Base-by-base conservation (phyloP, 2,113 vertebrate genomes). In the Oreochromis niloticus region DNA sequence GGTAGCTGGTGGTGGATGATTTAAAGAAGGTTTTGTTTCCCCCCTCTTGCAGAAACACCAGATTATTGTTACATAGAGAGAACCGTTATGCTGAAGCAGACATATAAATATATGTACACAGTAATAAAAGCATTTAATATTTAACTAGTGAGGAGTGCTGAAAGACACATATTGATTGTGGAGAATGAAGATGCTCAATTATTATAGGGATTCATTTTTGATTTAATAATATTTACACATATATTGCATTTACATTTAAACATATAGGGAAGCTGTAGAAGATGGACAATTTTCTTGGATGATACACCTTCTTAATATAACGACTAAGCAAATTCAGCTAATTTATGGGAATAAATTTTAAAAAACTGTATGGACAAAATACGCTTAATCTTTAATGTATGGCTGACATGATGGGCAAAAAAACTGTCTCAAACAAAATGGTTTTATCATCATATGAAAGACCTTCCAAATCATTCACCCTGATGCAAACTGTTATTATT, bases 51-150 rank as follows among this genome's bases (percentile, higher is more conserved):
- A 81, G 82, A 59, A 80, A 30, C 13, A 87, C 81, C 80, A 34
- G 59, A 34, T 43, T 71, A 17, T 17, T 85, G 79, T 9, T 46
- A 87, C 50, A 85, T 41, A 61, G 59, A 88, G 39, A 84, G 82
- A 84, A 87, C 82, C 85, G 87, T 79, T 84, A 89, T 80, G 61
- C 80, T 87, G 81, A 68, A 75, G 41, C 63, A 75, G 81, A 85
- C 83, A 85, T 75, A 85, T 83, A 84, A 87, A 91, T 90, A 87
- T 83, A 86, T 93, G 66, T 81, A 59, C 39, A 89, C 17, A 68
- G 30, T 39, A 19, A 5, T 71, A 83, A 30, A 39, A 63, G 11
- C 27, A 90, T 78, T 7, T 79, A 84, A 86, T 89, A 87, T 93
- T 90, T 82, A 86, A 50, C 43, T 17, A 43, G 57, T 66, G 43